Percentiles rank a stretch among this genome's conserved stretches.
Evolutionary conservation across 2,888 invertebrate species (phyloP).

Genomic region (Leucania comma): DNA sequence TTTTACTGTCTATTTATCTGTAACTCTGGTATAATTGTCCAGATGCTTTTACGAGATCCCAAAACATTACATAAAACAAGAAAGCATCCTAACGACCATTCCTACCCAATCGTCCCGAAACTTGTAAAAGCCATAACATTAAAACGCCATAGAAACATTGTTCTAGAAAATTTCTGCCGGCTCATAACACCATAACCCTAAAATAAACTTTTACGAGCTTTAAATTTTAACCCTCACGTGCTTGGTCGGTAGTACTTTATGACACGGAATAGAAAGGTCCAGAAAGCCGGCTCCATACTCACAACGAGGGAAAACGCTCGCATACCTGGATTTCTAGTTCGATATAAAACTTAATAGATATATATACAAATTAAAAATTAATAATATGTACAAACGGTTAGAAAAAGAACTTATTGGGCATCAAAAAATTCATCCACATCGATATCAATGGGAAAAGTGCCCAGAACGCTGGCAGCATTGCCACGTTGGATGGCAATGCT

Average conservation of each 20-base stretch:
- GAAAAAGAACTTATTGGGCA: no score
- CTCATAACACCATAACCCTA: constrained; percentile 58
- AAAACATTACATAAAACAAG: constrained; percentile 1
- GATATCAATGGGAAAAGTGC: no score
- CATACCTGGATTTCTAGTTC: constrained; percentile 13
- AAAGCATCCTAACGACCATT: neutral
- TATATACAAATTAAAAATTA: no score
- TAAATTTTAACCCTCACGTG: constrained; percentile 59
- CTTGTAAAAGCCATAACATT: constrained; percentile 54
- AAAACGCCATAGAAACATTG: constrained; percentile 46
- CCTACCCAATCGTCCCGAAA: constrained; percentile 36
- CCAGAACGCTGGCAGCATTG: no score
- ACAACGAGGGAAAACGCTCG: neutral
- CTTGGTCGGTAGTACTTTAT: constrained; percentile 30
- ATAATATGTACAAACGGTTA: no score
- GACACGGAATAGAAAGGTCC: neutral
- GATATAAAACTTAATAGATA: no score
- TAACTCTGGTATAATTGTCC: neutral
- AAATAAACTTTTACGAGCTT: constrained; percentile 65
- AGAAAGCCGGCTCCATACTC: constrained; percentile 1
- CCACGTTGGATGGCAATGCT: no score
- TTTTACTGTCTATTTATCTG: no score
- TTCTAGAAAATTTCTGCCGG: constrained; percentile 46
- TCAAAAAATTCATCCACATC: no score
- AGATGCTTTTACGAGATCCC: neutral